These are phyloP conservation scores for Sinonovacula constricta DNA, from an alignment of 1,140 invertebrate genomes.

Conservation along the genomic window DNA sequence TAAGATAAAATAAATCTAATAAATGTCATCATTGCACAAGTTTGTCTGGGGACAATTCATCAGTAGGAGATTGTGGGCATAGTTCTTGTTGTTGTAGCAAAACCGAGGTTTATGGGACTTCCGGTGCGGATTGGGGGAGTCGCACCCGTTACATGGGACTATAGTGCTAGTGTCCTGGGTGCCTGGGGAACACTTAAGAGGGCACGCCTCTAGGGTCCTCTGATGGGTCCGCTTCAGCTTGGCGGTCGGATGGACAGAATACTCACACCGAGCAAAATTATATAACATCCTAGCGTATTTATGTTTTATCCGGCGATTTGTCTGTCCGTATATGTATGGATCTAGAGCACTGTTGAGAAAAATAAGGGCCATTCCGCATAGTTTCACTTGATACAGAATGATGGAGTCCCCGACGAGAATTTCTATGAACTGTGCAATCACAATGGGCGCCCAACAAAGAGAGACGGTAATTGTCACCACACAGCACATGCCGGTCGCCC, in stretches of 20 bases:
- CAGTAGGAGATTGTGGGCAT: no score
- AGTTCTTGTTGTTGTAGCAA: not conserved
- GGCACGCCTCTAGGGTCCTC: not conserved
- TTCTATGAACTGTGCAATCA: slow-evolving; percentile 69
- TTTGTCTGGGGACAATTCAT: no score
- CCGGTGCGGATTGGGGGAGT: no score
- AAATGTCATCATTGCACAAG: no score
- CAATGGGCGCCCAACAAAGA: slow-evolving; percentile 68
- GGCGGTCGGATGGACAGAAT: not conserved
- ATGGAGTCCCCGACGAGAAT: slow-evolving; percentile 66
- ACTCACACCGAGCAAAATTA: slow-evolving; percentile 55
- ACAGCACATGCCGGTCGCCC: slow-evolving; percentile 66
- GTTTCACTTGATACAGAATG: slow-evolving; percentile 69
- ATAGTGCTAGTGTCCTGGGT: not conserved
- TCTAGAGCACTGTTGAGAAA: slow-evolving; percentile 71
- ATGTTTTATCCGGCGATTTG: slow-evolving; percentile 59
- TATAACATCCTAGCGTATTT: slow-evolving; percentile 57
- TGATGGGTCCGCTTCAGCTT: not conserved
- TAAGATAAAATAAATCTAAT: no score
- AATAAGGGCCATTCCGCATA: slow-evolving; percentile 69
- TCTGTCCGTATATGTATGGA: slow-evolving; percentile 70
- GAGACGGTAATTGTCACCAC: slow-evolving; percentile 64
- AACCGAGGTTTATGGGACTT: not conserved
- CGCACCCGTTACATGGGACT: no score
- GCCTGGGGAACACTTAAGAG: not conserved